Conservation (phyloP, 2,888 invertebrate genomes). For the Ephialtes manifestator region DNA sequence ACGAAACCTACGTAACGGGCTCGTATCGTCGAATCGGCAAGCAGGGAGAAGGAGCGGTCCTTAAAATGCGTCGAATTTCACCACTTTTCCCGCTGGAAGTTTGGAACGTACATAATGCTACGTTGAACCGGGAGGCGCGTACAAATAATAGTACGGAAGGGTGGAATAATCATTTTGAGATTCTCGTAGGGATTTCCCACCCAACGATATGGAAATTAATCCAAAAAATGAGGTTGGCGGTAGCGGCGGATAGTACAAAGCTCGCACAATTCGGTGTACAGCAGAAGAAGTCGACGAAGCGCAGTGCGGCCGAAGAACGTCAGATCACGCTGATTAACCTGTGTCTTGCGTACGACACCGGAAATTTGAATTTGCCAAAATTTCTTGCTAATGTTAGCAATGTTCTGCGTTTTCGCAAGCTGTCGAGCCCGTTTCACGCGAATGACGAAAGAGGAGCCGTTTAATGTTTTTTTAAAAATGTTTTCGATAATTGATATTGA, state of each 20-base stretch:
- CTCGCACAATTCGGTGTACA: conserved; percentile 18
- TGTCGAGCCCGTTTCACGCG: neutral
- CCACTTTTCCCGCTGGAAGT: conserved; percentile 32
- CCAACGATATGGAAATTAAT: conserved; percentile 33
- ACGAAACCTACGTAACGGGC: conserved; percentile 31
- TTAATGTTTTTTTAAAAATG: neutral
- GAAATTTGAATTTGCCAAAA: neutral
- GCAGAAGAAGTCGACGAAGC: neutral
- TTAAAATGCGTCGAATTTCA: conserved; percentile 31
- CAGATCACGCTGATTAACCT: conserved; percentile 13
- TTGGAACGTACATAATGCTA: conserved; percentile 39
- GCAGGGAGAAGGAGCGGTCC: neutral
- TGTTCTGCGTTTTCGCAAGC: neutral
- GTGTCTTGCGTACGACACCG: conserved; percentile 12
- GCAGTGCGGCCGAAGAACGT: conserved; percentile 1
- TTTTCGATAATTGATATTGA: too few species aligned
- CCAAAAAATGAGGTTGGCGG: conserved; percentile 27
- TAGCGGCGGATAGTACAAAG: conserved; percentile 38
- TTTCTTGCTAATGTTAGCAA: conserved; percentile 21
- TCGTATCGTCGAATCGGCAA: neutral
- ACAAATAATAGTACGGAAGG: conserved; percentile 45
- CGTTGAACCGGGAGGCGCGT: conserved; percentile 1
- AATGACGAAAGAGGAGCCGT: neutral
- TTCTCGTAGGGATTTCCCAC: conserved; percentile 23
- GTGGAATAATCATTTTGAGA: conserved; percentile 45